A percentile compares a stretch with the other conserved stretches of the same genome.
Conservation (phyloP, 35 echinoderm and acorn worm species). For the Apostichopus japonicus region DNA sequence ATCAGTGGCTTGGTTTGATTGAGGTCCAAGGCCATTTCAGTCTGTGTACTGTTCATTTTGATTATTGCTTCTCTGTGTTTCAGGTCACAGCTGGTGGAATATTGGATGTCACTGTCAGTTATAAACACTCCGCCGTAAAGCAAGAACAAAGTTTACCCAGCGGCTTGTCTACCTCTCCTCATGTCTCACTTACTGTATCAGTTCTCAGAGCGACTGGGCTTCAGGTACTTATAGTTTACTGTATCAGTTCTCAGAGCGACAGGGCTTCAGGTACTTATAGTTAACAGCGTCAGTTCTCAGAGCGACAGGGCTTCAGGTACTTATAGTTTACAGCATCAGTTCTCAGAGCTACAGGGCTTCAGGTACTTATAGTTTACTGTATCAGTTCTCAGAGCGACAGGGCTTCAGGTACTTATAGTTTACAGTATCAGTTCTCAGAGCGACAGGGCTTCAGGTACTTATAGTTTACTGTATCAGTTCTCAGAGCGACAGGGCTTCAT, state of each 20-base stretch:
- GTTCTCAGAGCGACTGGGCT: slow-evolving; percentile 87
- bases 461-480: slow-evolving; percentile 76
- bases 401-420: slow-evolving; percentile 94
- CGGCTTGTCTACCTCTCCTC: slow-evolving; percentile 41
- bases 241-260: slow-evolving; percentile 81
- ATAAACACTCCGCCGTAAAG: slow-evolving; percentile 59
- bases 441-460: slow-evolving; percentile 91
- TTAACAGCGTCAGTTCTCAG: slow-evolving; percentile 63
- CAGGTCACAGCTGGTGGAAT: slow-evolving; percentile 64
- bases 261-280: slow-evolving; percentile 91
- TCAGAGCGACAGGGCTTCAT: slow-evolving; percentile 92
- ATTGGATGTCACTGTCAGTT: slow-evolving; percentile 89
- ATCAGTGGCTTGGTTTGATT: no score
- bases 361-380: slow-evolving; percentile 93
- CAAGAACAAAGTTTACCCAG: neutral
- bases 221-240: slow-evolving; percentile 58
- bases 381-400: slow-evolving; percentile 78
- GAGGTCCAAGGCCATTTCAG: no score
- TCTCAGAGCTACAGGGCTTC: slow-evolving; percentile 85
- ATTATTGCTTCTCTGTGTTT: no score
- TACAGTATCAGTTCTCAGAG: slow-evolving; percentile 77
- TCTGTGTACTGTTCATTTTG: no score
- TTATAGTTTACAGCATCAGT: slow-evolving; percentile 77
- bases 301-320: slow-evolving; percentile 93
- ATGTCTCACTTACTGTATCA: slow-evolving; percentile 82